Conservation (phyloP, 2,797 vertebrate genomes). For the Peromyscus aztecus region DNA sequence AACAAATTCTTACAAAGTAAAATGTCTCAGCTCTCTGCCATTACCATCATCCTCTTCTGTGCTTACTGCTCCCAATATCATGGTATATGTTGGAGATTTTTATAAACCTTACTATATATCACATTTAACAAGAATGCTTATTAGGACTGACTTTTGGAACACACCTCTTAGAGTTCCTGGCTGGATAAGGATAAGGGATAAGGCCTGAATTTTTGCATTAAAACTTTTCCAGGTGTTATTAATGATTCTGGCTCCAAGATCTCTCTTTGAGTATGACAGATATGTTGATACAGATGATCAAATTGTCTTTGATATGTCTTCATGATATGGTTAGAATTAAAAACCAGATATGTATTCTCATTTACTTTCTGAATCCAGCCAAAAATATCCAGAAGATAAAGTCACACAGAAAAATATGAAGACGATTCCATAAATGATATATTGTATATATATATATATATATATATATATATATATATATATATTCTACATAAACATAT, state of each 20-base stretch:
- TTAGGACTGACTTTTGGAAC: background rate
- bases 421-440: background rate
- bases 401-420: slow-evolving; percentile 28
- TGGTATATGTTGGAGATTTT: slow-evolving; percentile 17
- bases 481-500: background rate
- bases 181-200: background rate
- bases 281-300: background rate
- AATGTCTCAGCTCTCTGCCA: background rate
- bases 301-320: slow-evolving; percentile 34
- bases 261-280: background rate
- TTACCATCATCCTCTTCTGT: background rate
- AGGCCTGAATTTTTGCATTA: background rate
- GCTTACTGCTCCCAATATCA: background rate
- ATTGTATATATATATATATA: background rate
- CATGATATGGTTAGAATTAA: slow-evolving; percentile 11
- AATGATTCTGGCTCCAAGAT: background rate
- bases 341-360: slow-evolving; percentile 15
- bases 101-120: background rate
- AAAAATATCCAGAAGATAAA: slow-evolving; percentile 36
- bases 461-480: too few species aligned
- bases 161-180: background rate
- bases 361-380: background rate
- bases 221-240: background rate
- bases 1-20: slow-evolving; percentile 10
- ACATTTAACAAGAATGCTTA: slow-evolving; percentile 18